Evolutionary conservation across 1,140 invertebrate genomes (phyloP), one percentile per base, ranked within the genome.

Genomic region (Scaptodrosophila lebanonensis): DNA sequence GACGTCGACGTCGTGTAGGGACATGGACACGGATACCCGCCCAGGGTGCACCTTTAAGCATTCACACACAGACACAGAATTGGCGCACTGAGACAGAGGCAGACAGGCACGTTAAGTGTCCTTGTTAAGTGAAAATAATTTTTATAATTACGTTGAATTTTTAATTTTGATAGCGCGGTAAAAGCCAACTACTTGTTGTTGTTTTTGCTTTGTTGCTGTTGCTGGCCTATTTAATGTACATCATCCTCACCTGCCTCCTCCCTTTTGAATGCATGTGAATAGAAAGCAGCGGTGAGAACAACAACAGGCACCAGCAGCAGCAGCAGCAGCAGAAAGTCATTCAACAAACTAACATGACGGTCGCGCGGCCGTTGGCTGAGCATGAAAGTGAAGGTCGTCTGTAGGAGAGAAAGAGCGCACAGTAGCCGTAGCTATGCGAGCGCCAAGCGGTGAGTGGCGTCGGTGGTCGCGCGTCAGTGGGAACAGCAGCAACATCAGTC

Each of bases 361-460:
- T 30, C 47, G 43, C 39, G 57, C 17, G 53, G 25, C 36, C 38
- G 29, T 50, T 50, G 39, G 35, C 44, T 47, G 49, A 42, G 47
- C 67, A 48, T 57, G 56, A 57, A 73, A 79, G 61, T 79, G 75
- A 79, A 79, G 75, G 75, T 79, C 73, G 73, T 79, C 75, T 79
- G 73, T 79, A 77, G 64, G 66, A 65, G 72, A 77, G 63, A 77
- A 63, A 77, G 66, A 71, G 67, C 66, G 47, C 52, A 64, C 61
- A 42, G 63, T 38, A 59, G 53, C 51, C 49, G 33, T 27, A 62
- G 62, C 27, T 32, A 51, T 17, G 35, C 35, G 27, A 45, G 33
- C 38, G 42, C 18, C 42, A 36, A 33, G n/a, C n/a, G n/a, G n/a
- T n/a, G 42, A 48, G 54, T 51, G 54, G 49, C 15, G 45, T 49